phyloP scores from a whole-genome alignment of 2,888 invertebrate species.

The Erebia aethiops region DNA sequence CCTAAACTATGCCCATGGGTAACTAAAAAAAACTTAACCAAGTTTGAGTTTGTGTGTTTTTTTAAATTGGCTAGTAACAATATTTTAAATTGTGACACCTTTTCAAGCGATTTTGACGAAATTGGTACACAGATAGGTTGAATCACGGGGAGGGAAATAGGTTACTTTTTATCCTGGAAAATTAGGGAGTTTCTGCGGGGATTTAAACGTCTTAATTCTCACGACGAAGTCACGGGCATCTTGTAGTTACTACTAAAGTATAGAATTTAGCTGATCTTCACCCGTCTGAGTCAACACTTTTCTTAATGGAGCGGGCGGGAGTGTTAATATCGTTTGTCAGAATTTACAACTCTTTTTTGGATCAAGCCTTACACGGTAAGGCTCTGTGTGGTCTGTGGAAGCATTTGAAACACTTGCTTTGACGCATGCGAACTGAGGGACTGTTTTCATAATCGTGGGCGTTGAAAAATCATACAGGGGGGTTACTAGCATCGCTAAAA shows the following conservation, averaged over 20 bases:
- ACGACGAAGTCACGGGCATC: no score
- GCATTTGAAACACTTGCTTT: not conserved
- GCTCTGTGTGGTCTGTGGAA: constrained; percentile 31
- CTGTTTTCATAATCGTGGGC: not conserved
- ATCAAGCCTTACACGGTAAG: constrained; percentile 32
- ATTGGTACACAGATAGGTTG: constrained; percentile 6
- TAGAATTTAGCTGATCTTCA: constrained; percentile 39
- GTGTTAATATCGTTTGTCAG: constrained; percentile 35
- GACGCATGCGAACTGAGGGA: constrained; percentile 3
- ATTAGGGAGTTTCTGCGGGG: no score
- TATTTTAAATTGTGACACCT: constrained; percentile 13
- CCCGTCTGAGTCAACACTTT: constrained; percentile 35
- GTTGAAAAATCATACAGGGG: not conserved
- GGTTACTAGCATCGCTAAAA: not conserved
- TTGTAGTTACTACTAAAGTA: no score
- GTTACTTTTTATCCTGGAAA: no score
- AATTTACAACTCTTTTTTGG: constrained; percentile 31
- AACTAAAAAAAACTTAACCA: constrained; percentile 28
- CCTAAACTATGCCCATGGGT: constrained; percentile 38
- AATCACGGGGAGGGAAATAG: no score
- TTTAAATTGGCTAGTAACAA: constrained; percentile 20
- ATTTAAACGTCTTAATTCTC: no score
- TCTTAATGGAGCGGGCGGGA: constrained; percentile 37
- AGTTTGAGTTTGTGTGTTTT: constrained; percentile 34
- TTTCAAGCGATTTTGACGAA: not conserved